Evolutionary conservation across 2,113 vertebrate species (phyloP), one percentile per base, ranked within the genome.

Genomic region (Neomonachus schauinslandi): DNA sequence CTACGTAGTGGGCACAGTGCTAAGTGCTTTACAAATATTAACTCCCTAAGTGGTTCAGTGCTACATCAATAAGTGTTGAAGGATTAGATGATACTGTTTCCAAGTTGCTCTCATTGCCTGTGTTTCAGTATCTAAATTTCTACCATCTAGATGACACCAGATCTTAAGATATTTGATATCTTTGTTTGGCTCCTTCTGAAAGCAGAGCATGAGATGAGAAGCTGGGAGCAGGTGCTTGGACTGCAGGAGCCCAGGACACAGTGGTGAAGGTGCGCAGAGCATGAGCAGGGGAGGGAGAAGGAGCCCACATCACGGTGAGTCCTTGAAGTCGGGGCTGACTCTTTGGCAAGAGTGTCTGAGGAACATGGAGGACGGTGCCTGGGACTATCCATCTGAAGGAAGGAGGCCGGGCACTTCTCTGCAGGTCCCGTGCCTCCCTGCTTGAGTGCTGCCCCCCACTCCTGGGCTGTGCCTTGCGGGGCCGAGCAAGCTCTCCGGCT

Each of bases 251-350:
- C 15, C 42, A 69, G 69, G n/a, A 87, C 74, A 1, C 11, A 24
- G 49, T 26, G 49, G 53, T 3, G 4, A 33, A 76, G 18, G 18
- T 24, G 55, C 61, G n/a, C 26, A 59, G 39, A 42, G 49, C 91
- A 69, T 57, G 63, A 63, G 1, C 2, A 10, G 16, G 4, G 21
- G n/a, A 79, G 31, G 83, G 59, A 72, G 74, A 61, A 65, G 31
- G 51, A 39, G 18, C 14, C 31, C 33, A 0, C 18, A 4, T 42
- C 18, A 4, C 0, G 2, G 33, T 31, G 67, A 15, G 26, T 51
- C 74, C 36, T 1, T 33, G 69, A 65, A 42, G 8, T n/a, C 10
- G 21, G 55, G 26, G 61, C 42, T 26, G 33, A 28, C 2, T 19
- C 46, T 14, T 83, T 55, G 65, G 8, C 8, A 59, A 39, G 51